A percentile compares a stretch with the other conserved stretches of the same genome.
phyloP scores from a whole-genome alignment of 2,797 vertebrate species.

The Trachops cirrhosus region DNA sequence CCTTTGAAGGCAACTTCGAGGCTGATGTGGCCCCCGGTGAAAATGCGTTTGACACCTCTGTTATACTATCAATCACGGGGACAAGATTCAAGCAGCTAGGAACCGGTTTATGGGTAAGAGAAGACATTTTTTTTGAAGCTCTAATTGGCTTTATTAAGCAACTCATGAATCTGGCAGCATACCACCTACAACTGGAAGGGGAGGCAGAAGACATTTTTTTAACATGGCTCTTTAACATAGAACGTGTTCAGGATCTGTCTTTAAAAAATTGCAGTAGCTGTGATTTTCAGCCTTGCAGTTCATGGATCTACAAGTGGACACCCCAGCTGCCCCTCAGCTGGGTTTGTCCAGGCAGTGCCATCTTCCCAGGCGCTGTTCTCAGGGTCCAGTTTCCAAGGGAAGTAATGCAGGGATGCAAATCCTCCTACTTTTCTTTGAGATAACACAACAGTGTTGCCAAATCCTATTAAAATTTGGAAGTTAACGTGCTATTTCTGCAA shows the following conservation, averaged over 20 bases:
- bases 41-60: no score
- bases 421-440: background rate
- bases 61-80: no score
- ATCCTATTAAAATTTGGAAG: background rate
- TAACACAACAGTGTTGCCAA: fast-evolving
- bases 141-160: no score
- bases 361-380: background rate
- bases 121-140: background rate
- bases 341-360: fast-evolving
- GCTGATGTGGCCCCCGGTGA: no score
- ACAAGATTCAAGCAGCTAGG: background rate
- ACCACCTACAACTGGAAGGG: no score
- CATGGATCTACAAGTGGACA: background rate
- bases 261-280: background rate
- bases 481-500: background rate
- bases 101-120: background rate
- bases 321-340: background rate
- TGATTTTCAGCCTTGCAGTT: background rate
- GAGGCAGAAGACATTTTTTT: background rate
- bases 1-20: no score
- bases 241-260: background rate
- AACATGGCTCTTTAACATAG: background rate
- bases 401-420: background rate
- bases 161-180: no score
- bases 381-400: background rate